Base-by-base conservation (phyloP, 1,140 invertebrate genomes). In the Scaptomyza montana region DNA sequence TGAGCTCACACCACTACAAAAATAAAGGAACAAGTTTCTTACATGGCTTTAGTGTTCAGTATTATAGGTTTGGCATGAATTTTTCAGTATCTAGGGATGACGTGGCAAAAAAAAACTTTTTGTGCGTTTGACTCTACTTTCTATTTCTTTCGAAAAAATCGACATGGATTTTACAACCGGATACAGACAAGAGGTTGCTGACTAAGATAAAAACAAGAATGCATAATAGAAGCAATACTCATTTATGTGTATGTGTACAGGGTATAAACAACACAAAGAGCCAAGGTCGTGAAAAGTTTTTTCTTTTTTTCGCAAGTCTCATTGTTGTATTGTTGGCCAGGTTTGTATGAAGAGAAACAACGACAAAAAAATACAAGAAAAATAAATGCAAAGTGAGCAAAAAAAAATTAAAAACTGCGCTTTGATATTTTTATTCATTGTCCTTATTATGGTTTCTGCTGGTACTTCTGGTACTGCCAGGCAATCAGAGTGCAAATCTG, bases 401-500 rank as follows among this genome's bases (percentile, higher is more conserved):
- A 8, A 8, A 36, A 8, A 25, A 25, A 0, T 25, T n/a, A 6
- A 50, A 28, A 28, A 3, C 47, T 50, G 5, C 12, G 39, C 39
- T 43, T 43, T 43, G 10, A 9, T 56, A 55, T 65, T 65, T 55
- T 55, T 28, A 33, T 76, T 50, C 28, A 19, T 49, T 67, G 33
- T 54, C 33, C 30, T 75, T 71, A 12, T 21, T 59, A 36, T 55
- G 30, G 30, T 47, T 39, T 12, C 25, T 28, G 39, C 4, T 54
- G 19, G 43, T 75, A 43, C 8, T 28, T 28, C 4, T 54, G n/a
- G 33, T 75, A 43, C 33, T 9, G 33, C 65, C 66, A 60, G 59
- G 28, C 46, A 41, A 46, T 45, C 51, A 43, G n/a, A 43, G 39
- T 33, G 54, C 81, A 57, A 25, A 56, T 50, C 64, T 71, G 53